phyloP scores from a whole-genome alignment of 2,797 vertebrate genomes.

The Phalloptychus januarius region DNA sequence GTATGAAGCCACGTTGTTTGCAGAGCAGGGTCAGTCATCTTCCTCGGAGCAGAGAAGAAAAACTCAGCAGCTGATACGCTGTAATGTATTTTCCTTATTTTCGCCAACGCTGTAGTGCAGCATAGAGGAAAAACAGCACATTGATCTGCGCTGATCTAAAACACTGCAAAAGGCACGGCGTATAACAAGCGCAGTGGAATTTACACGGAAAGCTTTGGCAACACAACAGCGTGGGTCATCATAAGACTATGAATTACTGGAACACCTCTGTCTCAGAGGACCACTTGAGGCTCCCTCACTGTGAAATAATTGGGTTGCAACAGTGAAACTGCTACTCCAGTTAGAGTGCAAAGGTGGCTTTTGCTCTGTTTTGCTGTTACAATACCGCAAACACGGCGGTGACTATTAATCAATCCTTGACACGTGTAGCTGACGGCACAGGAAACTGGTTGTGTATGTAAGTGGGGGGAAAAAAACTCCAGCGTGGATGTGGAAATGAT shows the following conservation, averaged over 20 bases:
- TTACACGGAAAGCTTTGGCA: conserved; percentile 69
- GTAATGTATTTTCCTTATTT: conserved; percentile 18
- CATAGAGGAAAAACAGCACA: conserved; percentile 43
- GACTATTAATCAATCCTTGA: conserved; percentile 71
- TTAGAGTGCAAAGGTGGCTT: conserved; percentile 66
- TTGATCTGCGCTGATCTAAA: conserved; percentile 63
- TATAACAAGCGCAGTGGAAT: conserved; percentile 65
- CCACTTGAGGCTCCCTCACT: conserved; percentile 75
- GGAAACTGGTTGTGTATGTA: conserved; percentile 7
- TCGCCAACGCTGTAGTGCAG: conserved; percentile 3
- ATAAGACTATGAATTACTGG: conserved; percentile 76
- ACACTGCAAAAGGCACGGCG: conserved; percentile 55
- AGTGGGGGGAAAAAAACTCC: background rate
- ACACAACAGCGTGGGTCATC: conserved; percentile 72
- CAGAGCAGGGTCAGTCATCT: conserved; percentile 9
- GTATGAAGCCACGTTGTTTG: conserved; percentile 5
- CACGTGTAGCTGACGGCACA: conserved; percentile 48
- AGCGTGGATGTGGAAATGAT: background rate
- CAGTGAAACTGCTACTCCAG: conserved; percentile 64
- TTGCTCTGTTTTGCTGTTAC: conserved; percentile 66
- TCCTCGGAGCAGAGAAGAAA: conserved; percentile 23
- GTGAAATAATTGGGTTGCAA: conserved; percentile 82
- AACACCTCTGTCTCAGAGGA: conserved; percentile 73
- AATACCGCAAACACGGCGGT: conserved; percentile 42
- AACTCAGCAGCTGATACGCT: conserved; percentile 38